These are phyloP conservation scores for Drosophila kanekoi DNA, from an alignment of 2,888 invertebrate genomes.

Conservation along the genomic window DNA sequence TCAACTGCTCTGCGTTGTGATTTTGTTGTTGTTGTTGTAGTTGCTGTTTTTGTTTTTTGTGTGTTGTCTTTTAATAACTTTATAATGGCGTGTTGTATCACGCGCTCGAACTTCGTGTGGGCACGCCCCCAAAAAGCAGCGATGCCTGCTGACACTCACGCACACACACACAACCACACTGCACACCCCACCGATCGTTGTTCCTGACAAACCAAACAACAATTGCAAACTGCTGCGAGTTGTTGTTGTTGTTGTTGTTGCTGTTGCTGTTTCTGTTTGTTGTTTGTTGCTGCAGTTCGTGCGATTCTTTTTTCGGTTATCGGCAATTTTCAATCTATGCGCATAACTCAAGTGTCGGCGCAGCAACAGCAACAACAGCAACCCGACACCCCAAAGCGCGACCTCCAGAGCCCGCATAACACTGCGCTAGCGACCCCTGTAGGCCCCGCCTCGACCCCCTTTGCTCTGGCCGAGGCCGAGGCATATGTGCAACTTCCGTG, in stretches of 20 bases:
- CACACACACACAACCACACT: background rate
- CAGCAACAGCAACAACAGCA: slow-evolving; percentile 52
- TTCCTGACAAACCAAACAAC: slow-evolving; percentile 46
- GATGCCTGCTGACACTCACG: slow-evolving; percentile 16
- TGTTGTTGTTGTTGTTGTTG: slow-evolving; percentile 28
- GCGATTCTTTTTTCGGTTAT: slow-evolving; percentile 80
- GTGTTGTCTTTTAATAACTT: slow-evolving; percentile 81
- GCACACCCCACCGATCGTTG: background rate
- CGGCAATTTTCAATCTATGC: slow-evolving; percentile 80
- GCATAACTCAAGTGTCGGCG: slow-evolving; percentile 74
- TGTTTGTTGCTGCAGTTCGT: slow-evolving; percentile 65
- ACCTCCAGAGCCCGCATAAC: slow-evolving; percentile 66
- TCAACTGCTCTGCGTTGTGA: slow-evolving; percentile 13
- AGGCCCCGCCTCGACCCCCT: slow-evolving; percentile 1
- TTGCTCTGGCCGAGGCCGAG: slow-evolving; percentile 47
- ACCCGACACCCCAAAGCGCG: slow-evolving; percentile 53
- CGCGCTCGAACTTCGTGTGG: slow-evolving; percentile 68
- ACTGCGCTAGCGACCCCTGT: slow-evolving; percentile 31
- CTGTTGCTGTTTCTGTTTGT: slow-evolving; percentile 28
- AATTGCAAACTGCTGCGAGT: slow-evolving; percentile 55
- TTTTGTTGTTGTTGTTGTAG: slow-evolving; percentile 31
- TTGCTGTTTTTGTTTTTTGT: slow-evolving; percentile 27
- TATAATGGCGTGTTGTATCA: slow-evolving; percentile 82
- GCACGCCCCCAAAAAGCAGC: slow-evolving; percentile 60
- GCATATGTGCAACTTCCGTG: slow-evolving; percentile 81